A percentile compares a stretch with the other conserved stretches of the same genome.
phyloP scores from a whole-genome alignment of 2,797 vertebrate genomes.

The Centropyge bicolor region DNA sequence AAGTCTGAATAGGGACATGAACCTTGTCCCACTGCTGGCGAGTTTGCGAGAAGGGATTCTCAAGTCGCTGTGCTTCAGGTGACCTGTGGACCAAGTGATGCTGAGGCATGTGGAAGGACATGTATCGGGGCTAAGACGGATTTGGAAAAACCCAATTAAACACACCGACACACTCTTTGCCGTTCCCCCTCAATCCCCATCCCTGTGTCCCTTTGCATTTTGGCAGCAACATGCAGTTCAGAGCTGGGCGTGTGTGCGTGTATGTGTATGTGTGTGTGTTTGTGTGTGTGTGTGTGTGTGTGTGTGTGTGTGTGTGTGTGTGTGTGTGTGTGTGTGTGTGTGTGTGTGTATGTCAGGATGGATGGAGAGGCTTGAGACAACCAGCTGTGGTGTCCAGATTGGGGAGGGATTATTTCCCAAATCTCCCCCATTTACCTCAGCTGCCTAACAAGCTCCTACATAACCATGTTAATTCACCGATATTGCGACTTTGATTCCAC shows the following conservation, averaged over 20 bases:
- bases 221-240: constrained; percentile 58
- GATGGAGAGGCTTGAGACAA: constrained; percentile 71
- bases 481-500: constrained; percentile 59
- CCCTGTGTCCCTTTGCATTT: constrained; percentile 54
- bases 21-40: constrained; percentile 32
- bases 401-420: constrained; percentile 82
- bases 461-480: constrained; percentile 77
- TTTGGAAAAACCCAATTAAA: constrained; percentile 78
- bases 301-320: constrained; percentile 35
- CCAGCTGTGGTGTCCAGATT: constrained; percentile 86
- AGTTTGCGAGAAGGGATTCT: constrained; percentile 36
- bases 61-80: constrained; percentile 41
- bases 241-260: constrained; percentile 28
- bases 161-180: constrained; percentile 62
- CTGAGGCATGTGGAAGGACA: constrained; percentile 52
- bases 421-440: constrained; percentile 82
- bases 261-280: constrained; percentile 30
- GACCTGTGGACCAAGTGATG: constrained; percentile 52
- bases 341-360: constrained; percentile 47
- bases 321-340: constrained; percentile 36
- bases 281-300: constrained; percentile 39
- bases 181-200: constrained; percentile 54
- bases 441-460: constrained; percentile 76
- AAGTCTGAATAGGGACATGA: constrained; percentile 43
- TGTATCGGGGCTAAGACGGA: constrained; percentile 70